Percentiles rank a stretch among this genome's conserved stretches.
These are phyloP conservation scores for Ypsolopha sequella DNA, from an alignment of 2,888 invertebrate genomes.

Conservation along the genomic window DNA sequence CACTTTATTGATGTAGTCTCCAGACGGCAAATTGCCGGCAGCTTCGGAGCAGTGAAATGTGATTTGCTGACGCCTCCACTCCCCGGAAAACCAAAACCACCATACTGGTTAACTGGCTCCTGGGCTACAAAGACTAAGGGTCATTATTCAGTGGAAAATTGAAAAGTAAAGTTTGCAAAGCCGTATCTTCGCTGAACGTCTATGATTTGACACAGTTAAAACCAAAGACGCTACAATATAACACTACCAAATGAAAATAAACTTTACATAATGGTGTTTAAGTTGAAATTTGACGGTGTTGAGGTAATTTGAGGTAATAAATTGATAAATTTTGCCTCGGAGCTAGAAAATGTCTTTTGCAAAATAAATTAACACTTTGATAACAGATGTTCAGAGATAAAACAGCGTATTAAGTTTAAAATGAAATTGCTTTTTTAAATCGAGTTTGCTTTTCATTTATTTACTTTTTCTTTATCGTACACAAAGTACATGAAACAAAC, in stretches of 20 bases:
- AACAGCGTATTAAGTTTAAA: background rate
- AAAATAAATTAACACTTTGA: constrained; percentile 24
- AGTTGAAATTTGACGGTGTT: background rate
- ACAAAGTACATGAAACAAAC: too few species aligned
- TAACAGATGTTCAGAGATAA: constrained; percentile 18
- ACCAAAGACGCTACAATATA: constrained; percentile 1
- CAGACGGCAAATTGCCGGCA: constrained; percentile 9
- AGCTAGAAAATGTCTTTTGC: constrained; percentile 17
- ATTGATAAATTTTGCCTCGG: constrained; percentile 2
- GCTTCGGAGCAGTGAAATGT: constrained; percentile 15
- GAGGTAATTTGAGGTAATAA: background rate
- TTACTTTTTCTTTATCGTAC: too few species aligned
- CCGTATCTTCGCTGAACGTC: constrained; percentile 11
- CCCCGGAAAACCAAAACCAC: background rate
- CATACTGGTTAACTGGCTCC: background rate
- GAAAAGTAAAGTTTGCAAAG: background rate
- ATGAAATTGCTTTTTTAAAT: too few species aligned
- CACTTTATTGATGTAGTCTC: background rate
- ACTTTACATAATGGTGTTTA: constrained; percentile 1
- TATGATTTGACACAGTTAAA: constrained; percentile 9
- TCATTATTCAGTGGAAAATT: background rate
- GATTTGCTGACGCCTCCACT: constrained; percentile 15
- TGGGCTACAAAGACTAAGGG: background rate
- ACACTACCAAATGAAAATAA: constrained; percentile 5
- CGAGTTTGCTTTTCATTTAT: too few species aligned